These are phyloP conservation scores for Pygoscelis antarcticus DNA, from an alignment of 2,113 vertebrate species.

Conservation along the genomic window DNA sequence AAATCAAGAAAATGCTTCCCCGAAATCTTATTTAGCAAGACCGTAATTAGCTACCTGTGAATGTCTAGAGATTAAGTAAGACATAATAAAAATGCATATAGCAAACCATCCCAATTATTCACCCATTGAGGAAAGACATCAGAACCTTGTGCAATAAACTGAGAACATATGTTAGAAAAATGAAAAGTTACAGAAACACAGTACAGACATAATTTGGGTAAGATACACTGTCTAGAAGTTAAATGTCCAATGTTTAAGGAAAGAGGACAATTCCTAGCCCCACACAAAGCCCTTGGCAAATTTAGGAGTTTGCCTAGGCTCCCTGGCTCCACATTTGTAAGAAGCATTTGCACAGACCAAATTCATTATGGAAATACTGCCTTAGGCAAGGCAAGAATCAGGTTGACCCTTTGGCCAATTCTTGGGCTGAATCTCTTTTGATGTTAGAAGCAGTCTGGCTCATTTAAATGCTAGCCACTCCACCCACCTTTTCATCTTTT, in stretches of 20 bases:
- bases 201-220: neutral
- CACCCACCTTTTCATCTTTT: slow-evolving; percentile 6
- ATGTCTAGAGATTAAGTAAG: neutral
- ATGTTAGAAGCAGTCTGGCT: neutral
- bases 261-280: neutral
- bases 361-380: neutral
- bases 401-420: neutral
- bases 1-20: neutral
- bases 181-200: neutral
- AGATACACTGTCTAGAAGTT: neutral
- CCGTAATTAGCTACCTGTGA: neutral
- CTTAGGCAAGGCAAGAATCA: neutral
- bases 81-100: neutral
- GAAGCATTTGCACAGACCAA: neutral
- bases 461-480: neutral
- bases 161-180: neutral
- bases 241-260: neutral
- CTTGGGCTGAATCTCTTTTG: neutral
- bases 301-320: neutral
- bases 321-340: neutral
- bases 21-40: neutral
- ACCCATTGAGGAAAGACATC: neutral
- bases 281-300: neutral
- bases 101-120: neutral
- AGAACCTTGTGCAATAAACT: neutral